A percentile compares a stretch with the other conserved stretches of the same genome.
Conservation (phyloP, 2,888 invertebrate genomes). For the Drosophila antonietae region DNA sequence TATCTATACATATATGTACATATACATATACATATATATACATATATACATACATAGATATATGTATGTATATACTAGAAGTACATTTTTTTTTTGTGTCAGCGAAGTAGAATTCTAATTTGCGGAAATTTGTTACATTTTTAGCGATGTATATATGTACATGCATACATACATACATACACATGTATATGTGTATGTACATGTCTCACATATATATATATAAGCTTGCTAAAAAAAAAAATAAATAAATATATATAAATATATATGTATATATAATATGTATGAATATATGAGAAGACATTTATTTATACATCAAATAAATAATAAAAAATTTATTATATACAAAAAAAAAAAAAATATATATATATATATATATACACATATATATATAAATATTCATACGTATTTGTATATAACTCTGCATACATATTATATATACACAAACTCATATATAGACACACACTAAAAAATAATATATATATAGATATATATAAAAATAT, state of each 20-base stretch:
- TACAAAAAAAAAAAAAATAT: not conserved
- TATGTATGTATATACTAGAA: conserved; percentile 16
- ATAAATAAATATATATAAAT: conserved; percentile 44
- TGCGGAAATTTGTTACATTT: too few species aligned
- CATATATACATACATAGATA: conserved; percentile 4
- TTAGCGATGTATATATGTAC: not conserved
- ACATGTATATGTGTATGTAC: conserved; percentile 6
- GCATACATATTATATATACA: conserved; percentile 24
- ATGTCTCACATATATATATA: conserved; percentile 15
- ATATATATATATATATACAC: conserved; percentile 49
- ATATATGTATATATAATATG: conserved; percentile 22
- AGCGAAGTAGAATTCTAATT: too few species aligned
- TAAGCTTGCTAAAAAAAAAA: conserved; percentile 30
- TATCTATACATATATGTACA: conserved; percentile 1
- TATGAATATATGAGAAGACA: not conserved
- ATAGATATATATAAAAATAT: conserved; percentile 26
- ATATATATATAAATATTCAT: conserved; percentile 57
- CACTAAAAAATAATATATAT: conserved; percentile 51
- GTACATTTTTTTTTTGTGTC: too few species aligned
- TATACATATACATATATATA: not conserved
- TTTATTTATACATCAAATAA: conserved; percentile 25
- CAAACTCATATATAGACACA: conserved; percentile 22
- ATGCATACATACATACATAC: too few species aligned
- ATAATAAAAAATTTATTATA: conserved; percentile 24
- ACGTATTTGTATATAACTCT: conserved; percentile 59